These are phyloP conservation scores for Oxyteleia sp. DNA, from an alignment of 2,888 invertebrate species.

Conservation along the genomic window DNA sequence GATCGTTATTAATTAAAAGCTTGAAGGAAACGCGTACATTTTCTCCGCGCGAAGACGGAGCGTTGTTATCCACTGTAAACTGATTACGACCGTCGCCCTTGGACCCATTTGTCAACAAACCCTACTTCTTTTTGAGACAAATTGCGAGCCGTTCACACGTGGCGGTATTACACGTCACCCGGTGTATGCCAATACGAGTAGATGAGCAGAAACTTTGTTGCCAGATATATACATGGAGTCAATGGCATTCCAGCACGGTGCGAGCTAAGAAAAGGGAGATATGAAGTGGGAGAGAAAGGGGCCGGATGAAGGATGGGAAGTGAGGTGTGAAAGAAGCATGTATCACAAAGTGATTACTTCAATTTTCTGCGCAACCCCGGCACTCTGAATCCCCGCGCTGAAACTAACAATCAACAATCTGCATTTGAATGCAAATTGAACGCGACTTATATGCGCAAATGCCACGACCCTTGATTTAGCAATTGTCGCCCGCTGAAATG, in stretches of 20 bases:
- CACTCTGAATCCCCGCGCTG: slow-evolving; percentile 15
- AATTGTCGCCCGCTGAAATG: slow-evolving; percentile 26
- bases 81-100: slow-evolving; percentile 15
- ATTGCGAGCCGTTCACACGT: slow-evolving; percentile 42
- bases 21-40: background rate
- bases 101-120: slow-evolving; percentile 35
- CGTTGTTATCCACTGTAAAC: background rate
- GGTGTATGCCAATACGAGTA: slow-evolving; percentile 74
- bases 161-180: slow-evolving; percentile 73
- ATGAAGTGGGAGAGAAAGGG: slow-evolving; percentile 59
- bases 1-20: background rate
- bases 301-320: slow-evolving; percentile 60
- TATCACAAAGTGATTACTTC: slow-evolving; percentile 70
- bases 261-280: slow-evolving; percentile 64
- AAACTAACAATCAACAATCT: slow-evolving; percentile 25
- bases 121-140: slow-evolving; percentile 43
- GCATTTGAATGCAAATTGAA: slow-evolving; percentile 48
- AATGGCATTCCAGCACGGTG: slow-evolving; percentile 83
- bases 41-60: background rate
- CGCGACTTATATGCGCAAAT: slow-evolving; percentile 14
- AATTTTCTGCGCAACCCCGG: slow-evolving; percentile 46
- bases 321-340: slow-evolving; percentile 70
- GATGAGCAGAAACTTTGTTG: slow-evolving; percentile 80
- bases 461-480: slow-evolving; percentile 24
- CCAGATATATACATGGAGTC: slow-evolving; percentile 83